Percentiles rank a stretch among this genome's conserved stretches.
Conservation (phyloP, 2,797 vertebrate genomes). For the Peromyscus nudipes region DNA sequence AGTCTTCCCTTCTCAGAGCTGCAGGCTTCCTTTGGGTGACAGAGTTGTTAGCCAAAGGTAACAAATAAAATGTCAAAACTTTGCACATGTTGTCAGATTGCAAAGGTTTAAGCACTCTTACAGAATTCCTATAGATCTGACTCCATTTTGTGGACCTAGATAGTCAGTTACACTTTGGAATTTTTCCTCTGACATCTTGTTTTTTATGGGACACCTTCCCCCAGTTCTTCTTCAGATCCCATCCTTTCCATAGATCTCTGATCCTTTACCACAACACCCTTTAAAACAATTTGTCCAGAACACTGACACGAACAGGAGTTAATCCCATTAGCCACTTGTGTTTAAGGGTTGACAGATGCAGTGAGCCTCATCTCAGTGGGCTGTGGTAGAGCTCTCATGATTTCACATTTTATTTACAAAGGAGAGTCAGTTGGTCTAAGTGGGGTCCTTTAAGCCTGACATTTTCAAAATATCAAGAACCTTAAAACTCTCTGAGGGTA, state of each 20-base stretch:
- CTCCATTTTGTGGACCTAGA: neutral
- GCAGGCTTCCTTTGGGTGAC: neutral
- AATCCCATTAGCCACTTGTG: neutral
- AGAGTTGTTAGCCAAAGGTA: neutral
- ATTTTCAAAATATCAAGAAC: neutral
- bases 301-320: neutral
- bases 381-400: neutral
- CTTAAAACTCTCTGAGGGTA: neutral
- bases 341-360: neutral
- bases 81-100: neutral
- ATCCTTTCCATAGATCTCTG: neutral
- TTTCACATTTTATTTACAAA: neutral
- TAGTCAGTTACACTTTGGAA: neutral
- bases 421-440: neutral
- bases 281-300: neutral
- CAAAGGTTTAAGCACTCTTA: neutral
- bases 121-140: neutral
- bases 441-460: neutral
- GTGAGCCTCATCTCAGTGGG: neutral
- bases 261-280: neutral
- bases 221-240: neutral
- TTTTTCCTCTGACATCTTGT: neutral
- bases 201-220: neutral
- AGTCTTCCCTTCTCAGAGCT: neutral
- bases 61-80: neutral